phyloP scores from a whole-genome alignment of 1,140 invertebrate genomes.

The Ganaspis sp. region DNA sequence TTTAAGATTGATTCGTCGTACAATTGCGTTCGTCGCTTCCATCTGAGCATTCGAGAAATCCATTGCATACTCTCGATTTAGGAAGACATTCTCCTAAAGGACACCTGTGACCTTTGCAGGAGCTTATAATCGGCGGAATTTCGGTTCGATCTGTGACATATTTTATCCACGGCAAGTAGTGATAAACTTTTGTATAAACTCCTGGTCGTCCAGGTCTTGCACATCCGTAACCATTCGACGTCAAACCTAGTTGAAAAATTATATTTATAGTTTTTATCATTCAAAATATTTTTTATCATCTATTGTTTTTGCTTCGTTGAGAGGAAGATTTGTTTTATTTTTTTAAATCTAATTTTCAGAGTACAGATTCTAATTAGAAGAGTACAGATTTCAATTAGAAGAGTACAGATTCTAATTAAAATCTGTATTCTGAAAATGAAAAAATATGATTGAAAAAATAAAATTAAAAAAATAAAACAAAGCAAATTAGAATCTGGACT shows the following conservation, averaged over 20 bases:
- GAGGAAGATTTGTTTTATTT: no score
- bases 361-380: no score
- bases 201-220: constrained; percentile 89
- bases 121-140: constrained; percentile 53
- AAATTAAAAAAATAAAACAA: no score
- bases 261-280: constrained; percentile 27
- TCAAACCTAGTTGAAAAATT: constrained; percentile 84
- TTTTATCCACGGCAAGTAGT: constrained; percentile 88
- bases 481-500: no score
- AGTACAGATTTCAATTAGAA: no score
- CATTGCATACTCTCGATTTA: constrained; percentile 83
- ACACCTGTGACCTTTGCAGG: constrained; percentile 84
- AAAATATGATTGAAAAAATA: no score
- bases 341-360: no score
- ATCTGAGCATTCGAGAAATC: constrained; percentile 85
- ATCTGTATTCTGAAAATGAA: no score
- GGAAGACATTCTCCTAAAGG: constrained; percentile 86
- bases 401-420: no score
- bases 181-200: constrained; percentile 90
- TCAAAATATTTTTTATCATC: constrained; percentile 22
- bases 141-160: constrained; percentile 75
- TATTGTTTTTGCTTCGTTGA: not conserved
- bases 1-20: constrained; percentile 44
- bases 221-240: constrained; percentile 92
- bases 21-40: constrained; percentile 82